Evolutionary conservation across 2,113 vertebrate genomes (phyloP).

Genomic region (Spea bombifrons): DNA sequence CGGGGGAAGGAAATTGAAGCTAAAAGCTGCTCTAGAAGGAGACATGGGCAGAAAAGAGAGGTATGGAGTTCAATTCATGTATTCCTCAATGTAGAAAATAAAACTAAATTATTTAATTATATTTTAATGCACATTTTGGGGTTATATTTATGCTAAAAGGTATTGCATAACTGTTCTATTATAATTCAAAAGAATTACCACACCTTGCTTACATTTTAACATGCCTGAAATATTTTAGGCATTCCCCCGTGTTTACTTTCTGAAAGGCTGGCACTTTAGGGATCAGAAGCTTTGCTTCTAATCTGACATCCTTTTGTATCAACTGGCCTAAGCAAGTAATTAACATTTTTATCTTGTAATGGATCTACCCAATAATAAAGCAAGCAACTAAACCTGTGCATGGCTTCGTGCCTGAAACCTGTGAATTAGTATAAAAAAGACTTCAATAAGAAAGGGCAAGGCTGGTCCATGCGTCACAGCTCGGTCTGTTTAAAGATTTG

Average conservation of each 20-base stretch:
- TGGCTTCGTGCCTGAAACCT: too few species aligned
- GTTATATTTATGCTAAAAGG: neutral
- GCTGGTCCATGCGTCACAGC: neutral
- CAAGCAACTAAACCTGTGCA: neutral
- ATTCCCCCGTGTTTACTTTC: slow-evolving; percentile 17
- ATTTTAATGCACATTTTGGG: neutral
- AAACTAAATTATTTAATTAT: neutral
- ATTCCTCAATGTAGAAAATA: too few species aligned
- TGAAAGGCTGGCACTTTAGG: slow-evolving; percentile 13
- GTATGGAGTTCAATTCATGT: too few species aligned
- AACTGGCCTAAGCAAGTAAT: slow-evolving; percentile 1
- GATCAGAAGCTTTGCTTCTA: slow-evolving; percentile 9
- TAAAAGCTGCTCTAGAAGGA: too few species aligned
- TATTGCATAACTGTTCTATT: neutral
- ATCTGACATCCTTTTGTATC: slow-evolving; percentile 6
- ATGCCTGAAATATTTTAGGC: slow-evolving; percentile 12
- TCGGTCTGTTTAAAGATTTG: too few species aligned
- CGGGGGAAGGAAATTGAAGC: too few species aligned
- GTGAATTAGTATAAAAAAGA: too few species aligned
- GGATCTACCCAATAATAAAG: neutral
- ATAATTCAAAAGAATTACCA: slow-evolving; percentile 7
- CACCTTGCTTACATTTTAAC: slow-evolving; percentile 7
- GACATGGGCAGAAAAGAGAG: too few species aligned
- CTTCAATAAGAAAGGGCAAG: too few species aligned
- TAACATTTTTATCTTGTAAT: neutral